Evolutionary conservation across 2,113 vertebrate genomes (phyloP), one percentile per base, ranked within the genome.

Genomic region (Tenebrosternarchus preto): DNA sequence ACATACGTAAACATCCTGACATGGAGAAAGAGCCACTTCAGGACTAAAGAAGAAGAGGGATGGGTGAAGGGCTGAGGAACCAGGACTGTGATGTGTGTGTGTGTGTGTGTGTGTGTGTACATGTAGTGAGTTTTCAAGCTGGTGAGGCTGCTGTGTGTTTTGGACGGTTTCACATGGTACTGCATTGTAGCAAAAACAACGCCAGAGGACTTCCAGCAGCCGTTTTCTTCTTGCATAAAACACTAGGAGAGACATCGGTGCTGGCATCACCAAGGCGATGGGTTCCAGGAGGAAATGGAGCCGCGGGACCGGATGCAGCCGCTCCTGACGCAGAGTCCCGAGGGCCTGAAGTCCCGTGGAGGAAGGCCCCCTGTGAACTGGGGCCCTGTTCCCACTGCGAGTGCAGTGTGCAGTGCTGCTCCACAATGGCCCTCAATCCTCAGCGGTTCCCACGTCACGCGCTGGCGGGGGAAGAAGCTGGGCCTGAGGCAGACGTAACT

Each of bases 101-200:
- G 69, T 1, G 0, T 55, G 50, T n/a, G 31, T 25, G 55, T 81
- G 78, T 20, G 69, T 78, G 80, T 9, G 27, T 76, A 61, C 5
- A 12, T 46, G 0, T 55, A 11, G 75, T 79, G 84, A 89, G 87
- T 89, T 89, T 88, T 88, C 85, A 56, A 86, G 87, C 90, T 90
- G 88, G 87, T 88, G 88, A 88, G 87, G 87, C 86, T 86, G 85
- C 77, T 31, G 22, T 73, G 80, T 78, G 66, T 73, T 31, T 56
- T 80, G n/a, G 83, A 83, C 59, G 74, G 39, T 80, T 57, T 73
- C 60, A 43, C 25, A 55, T 25, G 60, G 78, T 76, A 69, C 63
- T 78, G 70, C 66, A 69, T 81, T 15, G 27, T 61, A 78, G 68
- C 71, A 66, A 39, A 77, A 84, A 57, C 25, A 84, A 50, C 6